Evolutionary conservation across 1,140 invertebrate species (phyloP), one percentile per base, ranked within the genome.

Genomic region (Cotesia vestalis): DNA sequence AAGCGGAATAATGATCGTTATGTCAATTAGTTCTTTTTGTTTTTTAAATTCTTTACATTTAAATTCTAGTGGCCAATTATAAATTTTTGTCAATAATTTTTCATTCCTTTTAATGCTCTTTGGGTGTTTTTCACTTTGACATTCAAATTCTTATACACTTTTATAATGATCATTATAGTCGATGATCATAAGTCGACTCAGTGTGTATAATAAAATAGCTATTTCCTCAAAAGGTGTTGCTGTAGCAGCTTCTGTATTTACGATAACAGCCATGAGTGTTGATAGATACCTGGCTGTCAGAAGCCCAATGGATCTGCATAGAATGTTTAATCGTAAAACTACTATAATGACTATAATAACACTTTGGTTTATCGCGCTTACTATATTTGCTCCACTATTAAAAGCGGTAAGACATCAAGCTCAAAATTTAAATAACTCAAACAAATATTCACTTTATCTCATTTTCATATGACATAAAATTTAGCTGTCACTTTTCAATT

Each of bases 261-360:
- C 93, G 1, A 93, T 94, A 69, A 92, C 91, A 0, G 91, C 91
- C 0, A 92, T 94, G 91, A 92, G 92, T 46, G 87, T 94, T 20
- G 93, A 94, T 79, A 87, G 93, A 40, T 93, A 91, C 77, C 81
- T 94, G 55, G 93, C 93, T 5, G 94, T 94, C 75, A 89, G 91
- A 53, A 91, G 92, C 81, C 92, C 92, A 0, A 91, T 94, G 68
- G 88, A 90, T 9, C 89, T 91, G 76, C 87, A 91, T 55, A 88
- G 91, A 82, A 84, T 91, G 66, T 91, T 92, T 20, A 92, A 91
- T 66, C 82, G 90, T 12, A 89, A 89, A n/a, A 91, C 89, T 3
- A 92, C 91, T 0, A 87, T 90, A 38, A 81, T 89, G 4, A 87
- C 91, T 1, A 92, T 94, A 14, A 78, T 87, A 0, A 77, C 87